Conservation (phyloP, 2,888 invertebrate genomes). For the Drosophila engyochracea region DNA sequence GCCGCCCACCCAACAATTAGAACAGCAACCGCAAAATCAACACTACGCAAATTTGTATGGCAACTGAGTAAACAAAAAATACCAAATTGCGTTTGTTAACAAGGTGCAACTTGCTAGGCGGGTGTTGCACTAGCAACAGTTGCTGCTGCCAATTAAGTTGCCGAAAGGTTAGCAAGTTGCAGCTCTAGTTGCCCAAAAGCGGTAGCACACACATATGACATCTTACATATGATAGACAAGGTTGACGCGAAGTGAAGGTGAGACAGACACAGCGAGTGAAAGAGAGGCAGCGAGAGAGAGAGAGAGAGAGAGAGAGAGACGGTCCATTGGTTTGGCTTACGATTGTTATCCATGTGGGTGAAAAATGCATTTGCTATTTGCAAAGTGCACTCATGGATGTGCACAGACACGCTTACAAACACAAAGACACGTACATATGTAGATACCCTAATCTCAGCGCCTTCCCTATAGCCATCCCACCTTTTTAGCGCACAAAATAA, state of each 20-base stretch:
- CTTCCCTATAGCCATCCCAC: background rate
- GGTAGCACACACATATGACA: conserved; percentile 9
- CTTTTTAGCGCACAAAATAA: conserved; percentile 17
- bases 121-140: conserved; percentile 43
- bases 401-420: background rate
- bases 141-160: conserved; percentile 36
- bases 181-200: conserved; percentile 55
- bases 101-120: conserved; percentile 73
- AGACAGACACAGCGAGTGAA: background rate
- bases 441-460: background rate
- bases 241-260: conserved; percentile 14
- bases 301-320: background rate
- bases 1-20: conserved; percentile 53
- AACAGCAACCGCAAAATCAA: conserved; percentile 27
- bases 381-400: conserved; percentile 40
- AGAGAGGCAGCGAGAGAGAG: background rate
- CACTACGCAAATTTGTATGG: conserved; percentile 60
- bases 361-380: conserved; percentile 9
- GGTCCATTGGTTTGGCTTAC: background rate
- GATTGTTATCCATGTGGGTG: conserved; percentile 10
- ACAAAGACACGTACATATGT: background rate
- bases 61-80: conserved; percentile 40
- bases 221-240: background rate
- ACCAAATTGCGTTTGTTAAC: conserved; percentile 53
- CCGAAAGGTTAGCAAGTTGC: conserved; percentile 57